These are phyloP conservation scores for Girardia tigrina DNA, from an alignment of 2,888 invertebrate species.

Conservation along the genomic window DNA sequence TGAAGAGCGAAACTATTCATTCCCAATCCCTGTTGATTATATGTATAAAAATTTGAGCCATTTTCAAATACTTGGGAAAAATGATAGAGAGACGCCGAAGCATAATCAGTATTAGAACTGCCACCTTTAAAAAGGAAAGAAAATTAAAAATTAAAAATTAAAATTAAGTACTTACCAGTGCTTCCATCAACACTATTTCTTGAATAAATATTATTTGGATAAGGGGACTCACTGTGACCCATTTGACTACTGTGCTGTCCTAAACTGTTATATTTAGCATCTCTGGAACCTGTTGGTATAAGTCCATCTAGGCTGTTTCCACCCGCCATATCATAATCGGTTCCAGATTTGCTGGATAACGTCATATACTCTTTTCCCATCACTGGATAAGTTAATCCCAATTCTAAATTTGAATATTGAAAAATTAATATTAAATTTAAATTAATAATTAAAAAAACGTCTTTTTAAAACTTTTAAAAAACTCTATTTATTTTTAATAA, in stretches of 20 bases:
- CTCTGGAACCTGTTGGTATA: not conserved
- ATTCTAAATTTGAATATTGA: no score
- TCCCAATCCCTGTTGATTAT: not conserved
- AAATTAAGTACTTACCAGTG: no score
- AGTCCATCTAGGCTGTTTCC: not conserved
- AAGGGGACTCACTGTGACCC: not conserved
- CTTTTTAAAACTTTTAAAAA: no score
- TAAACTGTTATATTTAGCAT: not conserved
- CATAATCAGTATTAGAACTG: slow-evolving; percentile 1
- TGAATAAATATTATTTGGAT: slow-evolving; percentile 3
- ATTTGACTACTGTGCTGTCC: not conserved
- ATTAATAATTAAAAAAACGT: no score
- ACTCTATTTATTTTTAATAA: no score
- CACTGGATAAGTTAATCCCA: not conserved
- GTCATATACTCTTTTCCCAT: slow-evolving; percentile 20
- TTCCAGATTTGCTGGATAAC: not conserved
- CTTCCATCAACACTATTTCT: slow-evolving; percentile 8
- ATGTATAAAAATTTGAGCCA: not conserved
- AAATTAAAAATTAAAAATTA: no score
- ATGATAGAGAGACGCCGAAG: not conserved
- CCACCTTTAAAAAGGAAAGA: no score
- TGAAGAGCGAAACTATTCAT: not conserved
- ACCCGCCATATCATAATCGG: not conserved
- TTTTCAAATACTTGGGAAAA: slow-evolving; percentile 5
- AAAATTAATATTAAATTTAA: no score